phyloP scores from a whole-genome alignment of 2,797 vertebrate species.

The Manis javanica region DNA sequence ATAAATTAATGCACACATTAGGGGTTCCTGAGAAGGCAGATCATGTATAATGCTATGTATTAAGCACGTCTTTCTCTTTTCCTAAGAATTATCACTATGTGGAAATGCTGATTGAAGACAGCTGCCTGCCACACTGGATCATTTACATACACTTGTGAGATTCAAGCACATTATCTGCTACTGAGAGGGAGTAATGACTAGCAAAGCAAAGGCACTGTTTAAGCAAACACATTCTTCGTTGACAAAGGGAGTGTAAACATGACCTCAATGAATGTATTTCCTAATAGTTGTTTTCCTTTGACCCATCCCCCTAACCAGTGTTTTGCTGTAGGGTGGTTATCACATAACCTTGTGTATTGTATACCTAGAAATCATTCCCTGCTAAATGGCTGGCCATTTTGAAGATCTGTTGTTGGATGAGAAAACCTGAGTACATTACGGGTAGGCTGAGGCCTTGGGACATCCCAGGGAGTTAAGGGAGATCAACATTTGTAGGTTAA shows the following conservation, averaged over 20 bases:
- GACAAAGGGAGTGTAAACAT: slow-evolving; percentile 38
- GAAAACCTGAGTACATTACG: background rate
- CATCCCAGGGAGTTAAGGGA: background rate
- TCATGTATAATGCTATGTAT: background rate
- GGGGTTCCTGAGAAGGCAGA: background rate
- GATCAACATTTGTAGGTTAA: background rate
- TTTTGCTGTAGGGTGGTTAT: background rate
- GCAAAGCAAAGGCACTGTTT: slow-evolving; percentile 37
- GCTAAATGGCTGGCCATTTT: background rate
- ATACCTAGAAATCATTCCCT: background rate
- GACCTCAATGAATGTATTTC: background rate
- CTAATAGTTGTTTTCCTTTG: slow-evolving; percentile 37
- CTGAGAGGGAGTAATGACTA: background rate
- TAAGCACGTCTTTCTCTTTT: background rate
- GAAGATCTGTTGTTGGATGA: slow-evolving; percentile 27
- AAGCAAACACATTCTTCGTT: slow-evolving; percentile 51
- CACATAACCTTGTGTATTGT: background rate
- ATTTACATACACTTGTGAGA: slow-evolving; percentile 39
- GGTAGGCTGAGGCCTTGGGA: background rate
- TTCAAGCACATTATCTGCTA: slow-evolving; percentile 1
- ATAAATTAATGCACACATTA: background rate
- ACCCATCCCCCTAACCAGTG: background rate
- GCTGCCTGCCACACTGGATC: slow-evolving; percentile 1
- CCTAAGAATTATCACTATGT: slow-evolving; percentile 47
- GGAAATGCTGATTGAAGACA: slow-evolving; percentile 16